These are phyloP conservation scores for Saiga tatarica DNA, from an alignment of 2,113 vertebrate genomes.

Conservation along the genomic window DNA sequence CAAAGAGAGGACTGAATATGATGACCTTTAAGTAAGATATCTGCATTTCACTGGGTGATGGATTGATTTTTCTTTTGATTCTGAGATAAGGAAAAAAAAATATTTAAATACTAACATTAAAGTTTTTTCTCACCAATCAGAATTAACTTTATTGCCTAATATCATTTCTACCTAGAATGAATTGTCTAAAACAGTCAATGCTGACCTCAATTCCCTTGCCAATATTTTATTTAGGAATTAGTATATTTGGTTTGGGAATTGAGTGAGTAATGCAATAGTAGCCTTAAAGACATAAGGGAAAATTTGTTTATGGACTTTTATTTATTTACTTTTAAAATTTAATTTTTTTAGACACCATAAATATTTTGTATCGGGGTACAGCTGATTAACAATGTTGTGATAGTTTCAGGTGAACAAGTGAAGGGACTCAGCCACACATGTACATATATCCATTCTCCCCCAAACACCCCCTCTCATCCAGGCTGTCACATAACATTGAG, in stretches of 20 bases:
- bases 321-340: not conserved
- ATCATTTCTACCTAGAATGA: not conserved
- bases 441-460: not conserved
- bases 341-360: not conserved
- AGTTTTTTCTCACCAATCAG: not conserved
- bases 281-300: not conserved
- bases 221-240: not conserved
- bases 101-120: not conserved
- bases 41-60: not conserved
- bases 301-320: not conserved
- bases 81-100: not conserved
- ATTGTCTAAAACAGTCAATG: not conserved
- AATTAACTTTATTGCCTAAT: not conserved
- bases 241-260: not conserved
- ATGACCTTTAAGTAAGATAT: not conserved
- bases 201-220: not conserved
- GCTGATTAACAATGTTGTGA: not conserved
- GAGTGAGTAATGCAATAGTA: not conserved
- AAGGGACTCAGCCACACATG: not conserved
- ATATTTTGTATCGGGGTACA: not conserved
- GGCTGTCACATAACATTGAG: not conserved
- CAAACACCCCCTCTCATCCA: not conserved
- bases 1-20: not conserved
- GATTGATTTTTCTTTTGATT: not conserved
- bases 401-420: not conserved